Evolutionary conservation across 2,113 vertebrate species (phyloP), one percentile per base, ranked within the genome.

Genomic region (Rhabdornis inornatus): DNA sequence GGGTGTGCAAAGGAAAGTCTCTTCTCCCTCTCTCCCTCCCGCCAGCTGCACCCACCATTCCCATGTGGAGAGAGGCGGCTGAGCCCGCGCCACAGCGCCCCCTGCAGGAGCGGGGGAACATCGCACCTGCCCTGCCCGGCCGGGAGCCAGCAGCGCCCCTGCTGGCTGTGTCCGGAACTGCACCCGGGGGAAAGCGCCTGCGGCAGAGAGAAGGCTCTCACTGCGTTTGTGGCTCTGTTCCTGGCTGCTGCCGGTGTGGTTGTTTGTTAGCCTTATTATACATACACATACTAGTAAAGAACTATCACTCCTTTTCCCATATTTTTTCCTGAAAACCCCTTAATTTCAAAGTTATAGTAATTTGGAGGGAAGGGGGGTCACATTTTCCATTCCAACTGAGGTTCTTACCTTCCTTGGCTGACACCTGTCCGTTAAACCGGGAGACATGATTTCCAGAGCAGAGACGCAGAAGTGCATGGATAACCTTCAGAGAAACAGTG

Each of bases 181-280:
- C 79, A n/a, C 45, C 15, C 0, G 9, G 3, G 10, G 35, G 15
- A 24, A 4, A 19, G 65, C 0, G 37, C 18, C 44, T 4, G 3
- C 50, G 0, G n/a, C 63, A 1, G 1, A 13, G 42, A 21, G 24
- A 11, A 3, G 15, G 31, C 55, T 35, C n/a, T 1, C 1, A 0
- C 4, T 1, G 23, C 25, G 5, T 4, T 4, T 47, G 17, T 28
- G 63, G 50, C 2, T 57, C 11, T n/a, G 45, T 8, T 6, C 24
- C 45, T 7, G 21, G 31, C 0, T 19, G 12, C 24, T 71, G 66
- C 20, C 4, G 0, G 1, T 19, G 18, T 0, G 19, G 27, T 1
- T 59, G 24, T 22, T n/a, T 59, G 23, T 60, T 60, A 3, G 22
- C 35, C 3, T 23, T 15, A 4, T 28, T 23, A 14, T 13, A 27